Percentiles rank a stretch among this genome's conserved stretches.
Evolutionary conservation across 2,113 vertebrate genomes (phyloP).

Genomic region (Mola mola): DNA sequence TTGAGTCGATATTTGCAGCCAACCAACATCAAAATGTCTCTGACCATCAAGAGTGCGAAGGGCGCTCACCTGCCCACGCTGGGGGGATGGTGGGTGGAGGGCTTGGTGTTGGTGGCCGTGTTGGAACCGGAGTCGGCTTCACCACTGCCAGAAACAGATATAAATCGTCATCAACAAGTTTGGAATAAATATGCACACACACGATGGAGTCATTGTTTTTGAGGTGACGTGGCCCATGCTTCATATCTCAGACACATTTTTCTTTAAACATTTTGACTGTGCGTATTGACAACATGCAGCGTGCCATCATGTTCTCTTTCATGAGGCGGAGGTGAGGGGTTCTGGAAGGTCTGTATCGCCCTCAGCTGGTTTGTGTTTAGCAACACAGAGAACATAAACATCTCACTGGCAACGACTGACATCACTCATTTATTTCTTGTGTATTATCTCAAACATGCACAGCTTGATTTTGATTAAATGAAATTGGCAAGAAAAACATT

Average conservation of each 20-base stretch:
- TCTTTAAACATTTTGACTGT: not conserved
- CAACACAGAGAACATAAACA: not conserved
- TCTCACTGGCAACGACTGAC: too few species aligned
- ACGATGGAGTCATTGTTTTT: slow-evolving; percentile 20
- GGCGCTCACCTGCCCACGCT: slow-evolving; percentile 88
- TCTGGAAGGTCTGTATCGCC: too few species aligned
- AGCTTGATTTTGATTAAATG: not conserved
- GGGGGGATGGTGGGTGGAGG: slow-evolving; percentile 96
- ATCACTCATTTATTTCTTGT: too few species aligned
- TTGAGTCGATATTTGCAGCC: too few species aligned
- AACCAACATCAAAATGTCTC: too few species aligned
- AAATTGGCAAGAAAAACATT: too few species aligned
- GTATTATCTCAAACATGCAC: not conserved
- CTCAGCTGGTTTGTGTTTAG: too few species aligned
- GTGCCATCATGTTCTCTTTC: too few species aligned
- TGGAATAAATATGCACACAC: slow-evolving; percentile 12
- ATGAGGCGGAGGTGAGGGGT: too few species aligned
- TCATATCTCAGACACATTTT: slow-evolving; percentile 3
- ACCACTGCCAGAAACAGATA: slow-evolving; percentile 79
- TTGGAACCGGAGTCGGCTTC: slow-evolving; percentile 91
- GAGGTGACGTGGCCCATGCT: not conserved
- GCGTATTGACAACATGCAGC: not conserved
- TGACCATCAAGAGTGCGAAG: too few species aligned
- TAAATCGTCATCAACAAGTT: not conserved
- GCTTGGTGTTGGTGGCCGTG: slow-evolving; percentile 89